phyloP scores from a whole-genome alignment of 2,113 vertebrate genomes.

The Chrysochloris asiatica region DNA sequence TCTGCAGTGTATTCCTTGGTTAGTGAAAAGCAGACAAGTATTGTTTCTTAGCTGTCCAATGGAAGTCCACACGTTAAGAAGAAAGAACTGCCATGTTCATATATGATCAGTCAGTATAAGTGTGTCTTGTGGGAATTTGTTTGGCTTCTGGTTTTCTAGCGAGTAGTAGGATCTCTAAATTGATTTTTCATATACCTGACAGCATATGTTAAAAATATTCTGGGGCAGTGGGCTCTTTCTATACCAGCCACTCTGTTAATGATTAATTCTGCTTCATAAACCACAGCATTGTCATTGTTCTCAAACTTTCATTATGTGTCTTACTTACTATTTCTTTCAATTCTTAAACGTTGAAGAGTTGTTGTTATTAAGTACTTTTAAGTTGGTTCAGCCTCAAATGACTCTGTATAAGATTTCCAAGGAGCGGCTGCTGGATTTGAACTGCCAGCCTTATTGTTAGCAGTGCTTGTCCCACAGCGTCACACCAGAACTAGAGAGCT shows the following conservation, averaged over 20 bases:
- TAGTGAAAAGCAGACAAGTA: not conserved
- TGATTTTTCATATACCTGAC: not conserved
- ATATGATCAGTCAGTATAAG: not conserved
- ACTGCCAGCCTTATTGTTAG: too few species aligned
- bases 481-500: too few species aligned
- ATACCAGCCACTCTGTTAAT: not conserved
- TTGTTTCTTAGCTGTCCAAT: not conserved
- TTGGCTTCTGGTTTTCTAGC: constrained; percentile 49
- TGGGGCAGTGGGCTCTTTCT: not conserved
- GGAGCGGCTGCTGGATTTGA: too few species aligned
- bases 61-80: not conserved
- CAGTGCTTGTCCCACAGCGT: too few species aligned
- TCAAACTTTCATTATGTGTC: not conserved
- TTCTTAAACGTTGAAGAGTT: constrained; percentile 23
- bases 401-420: too few species aligned
- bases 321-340: constrained; percentile 16
- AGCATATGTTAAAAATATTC: constrained; percentile 14
- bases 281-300: constrained; percentile 30
- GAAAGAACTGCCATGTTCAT: not conserved
- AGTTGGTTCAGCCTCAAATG: too few species aligned
- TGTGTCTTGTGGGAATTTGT: not conserved
- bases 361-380: too few species aligned
- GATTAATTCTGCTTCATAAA: constrained; percentile 41
- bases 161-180: constrained; percentile 1
- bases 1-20: not conserved